A percentile compares a stretch with the other conserved stretches of the same genome.
Evolutionary conservation across 2,113 vertebrate species (phyloP).

Genomic region (Clinocottus analis): DNA sequence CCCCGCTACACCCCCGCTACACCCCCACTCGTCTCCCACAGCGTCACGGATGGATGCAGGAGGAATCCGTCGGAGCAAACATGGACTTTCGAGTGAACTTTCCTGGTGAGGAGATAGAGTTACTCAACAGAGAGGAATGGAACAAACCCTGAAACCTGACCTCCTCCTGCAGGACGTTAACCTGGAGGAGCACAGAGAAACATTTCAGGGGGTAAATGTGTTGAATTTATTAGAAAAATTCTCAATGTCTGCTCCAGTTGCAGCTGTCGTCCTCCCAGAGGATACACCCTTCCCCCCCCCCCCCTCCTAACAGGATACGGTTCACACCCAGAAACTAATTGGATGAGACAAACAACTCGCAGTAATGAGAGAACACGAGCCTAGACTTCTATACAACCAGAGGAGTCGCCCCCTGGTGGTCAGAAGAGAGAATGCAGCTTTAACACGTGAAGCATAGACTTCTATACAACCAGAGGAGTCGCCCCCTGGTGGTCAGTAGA

Average conservation of each 20-base stretch:
- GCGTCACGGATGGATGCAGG: too few species aligned
- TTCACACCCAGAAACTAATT: constrained; percentile 18
- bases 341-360: constrained; percentile 47
- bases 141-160: not conserved
- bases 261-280: constrained; percentile 12
- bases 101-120: not conserved
- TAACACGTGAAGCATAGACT: too few species aligned
- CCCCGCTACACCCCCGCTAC: too few species aligned
- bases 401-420: too few species aligned
- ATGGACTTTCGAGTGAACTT: not conserved
- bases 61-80: not conserved
- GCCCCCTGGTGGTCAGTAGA: too few species aligned
- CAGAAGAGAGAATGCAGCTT: too few species aligned
- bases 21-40: too few species aligned
- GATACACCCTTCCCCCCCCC: not conserved
- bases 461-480: too few species aligned
- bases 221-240: constrained; percentile 30
- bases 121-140: not conserved
- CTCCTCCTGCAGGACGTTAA: too few species aligned
- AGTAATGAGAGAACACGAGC: too few species aligned
- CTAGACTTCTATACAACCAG: too few species aligned
- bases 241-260: not conserved
- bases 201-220: not conserved
- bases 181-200: too few species aligned
- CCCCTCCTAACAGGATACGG: not conserved